Percentiles rank a stretch among this genome's conserved stretches.
These are phyloP conservation scores for Pyrgus malvae DNA, from an alignment of 2,888 invertebrate genomes.

Conservation along the genomic window DNA sequence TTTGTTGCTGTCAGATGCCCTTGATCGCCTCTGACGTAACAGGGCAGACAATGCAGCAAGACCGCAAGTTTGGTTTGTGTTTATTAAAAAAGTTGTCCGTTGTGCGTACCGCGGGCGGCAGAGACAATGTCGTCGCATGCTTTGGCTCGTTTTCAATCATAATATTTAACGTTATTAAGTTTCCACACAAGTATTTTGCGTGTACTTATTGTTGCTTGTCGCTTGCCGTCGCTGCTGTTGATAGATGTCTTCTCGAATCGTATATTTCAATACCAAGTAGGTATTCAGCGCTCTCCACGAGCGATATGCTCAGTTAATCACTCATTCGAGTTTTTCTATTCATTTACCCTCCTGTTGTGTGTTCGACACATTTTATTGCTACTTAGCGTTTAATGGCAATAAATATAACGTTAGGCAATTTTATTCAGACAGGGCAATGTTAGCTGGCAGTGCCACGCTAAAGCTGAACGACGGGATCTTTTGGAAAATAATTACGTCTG, in stretches of 20 bases:
- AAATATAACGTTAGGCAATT: too few relatives aligned
- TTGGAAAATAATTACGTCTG: too few relatives aligned
- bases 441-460: too few relatives aligned
- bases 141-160: conserved; percentile 38
- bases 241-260: conserved; percentile 9
- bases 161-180: conserved; percentile 43
- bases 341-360: background rate
- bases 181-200: conserved; percentile 23
- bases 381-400: too few relatives aligned
- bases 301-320: conserved; percentile 4
- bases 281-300: conserved; percentile 4
- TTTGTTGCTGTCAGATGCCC: conserved; percentile 42
- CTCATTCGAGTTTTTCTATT: background rate
- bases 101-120: conserved; percentile 23
- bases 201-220: conserved; percentile 7
- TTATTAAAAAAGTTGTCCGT: conserved; percentile 48
- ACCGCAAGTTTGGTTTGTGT: conserved; percentile 49
- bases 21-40: conserved; percentile 47
- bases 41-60: conserved; percentile 40
- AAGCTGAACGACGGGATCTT: too few relatives aligned
- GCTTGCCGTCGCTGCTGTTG: conserved; percentile 7
- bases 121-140: conserved; percentile 46
- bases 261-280: conserved; percentile 9
- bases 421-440: too few relatives aligned
- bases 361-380: background rate